Evolutionary conservation across 2,888 invertebrate genomes (phyloP).

Genomic region (Hyles lineata): DNA sequence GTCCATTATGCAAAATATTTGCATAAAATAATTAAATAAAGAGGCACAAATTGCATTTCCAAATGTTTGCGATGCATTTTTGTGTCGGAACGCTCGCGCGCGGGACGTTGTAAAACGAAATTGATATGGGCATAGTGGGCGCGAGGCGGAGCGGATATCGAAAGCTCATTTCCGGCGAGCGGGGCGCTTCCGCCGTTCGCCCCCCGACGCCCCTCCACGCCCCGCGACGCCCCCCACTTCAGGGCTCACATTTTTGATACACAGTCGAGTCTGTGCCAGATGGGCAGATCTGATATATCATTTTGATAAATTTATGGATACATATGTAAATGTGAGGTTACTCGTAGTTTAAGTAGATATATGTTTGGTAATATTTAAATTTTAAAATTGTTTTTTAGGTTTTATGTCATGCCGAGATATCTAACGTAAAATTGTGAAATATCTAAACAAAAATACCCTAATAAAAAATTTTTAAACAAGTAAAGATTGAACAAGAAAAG

Average conservation of each 20-base stretch:
- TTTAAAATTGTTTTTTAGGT: no score
- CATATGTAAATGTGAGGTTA: not conserved
- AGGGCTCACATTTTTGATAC: constrained; percentile 14
- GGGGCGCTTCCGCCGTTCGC: constrained; percentile 52
- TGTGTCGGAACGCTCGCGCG: constrained; percentile 33
- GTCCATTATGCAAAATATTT: constrained; percentile 2
- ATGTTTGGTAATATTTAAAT: not conserved
- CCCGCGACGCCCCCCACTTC: constrained; percentile 27
- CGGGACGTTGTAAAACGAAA: constrained; percentile 61
- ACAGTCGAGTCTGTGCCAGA: constrained; percentile 23
- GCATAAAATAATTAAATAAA: constrained; percentile 28
- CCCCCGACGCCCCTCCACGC: not conserved
- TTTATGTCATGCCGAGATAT: no score
- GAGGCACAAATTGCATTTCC: constrained; percentile 34
- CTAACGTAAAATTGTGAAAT: no score
- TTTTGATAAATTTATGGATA: not conserved
- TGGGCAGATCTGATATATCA: constrained; percentile 21
- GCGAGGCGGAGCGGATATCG: constrained; percentile 66
- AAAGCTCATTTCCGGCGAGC: constrained; percentile 75
- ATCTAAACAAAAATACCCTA: no score
- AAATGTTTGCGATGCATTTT: constrained; percentile 55
- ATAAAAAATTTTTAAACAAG: no score
- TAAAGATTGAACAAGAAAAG: no score
- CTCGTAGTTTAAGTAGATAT: not conserved
- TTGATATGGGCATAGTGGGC: constrained; percentile 76